A percentile compares a stretch with the other conserved stretches of the same genome.
phyloP scores from a whole-genome alignment of 2,113 vertebrate genomes.

The Perca schrenkii region DNA sequence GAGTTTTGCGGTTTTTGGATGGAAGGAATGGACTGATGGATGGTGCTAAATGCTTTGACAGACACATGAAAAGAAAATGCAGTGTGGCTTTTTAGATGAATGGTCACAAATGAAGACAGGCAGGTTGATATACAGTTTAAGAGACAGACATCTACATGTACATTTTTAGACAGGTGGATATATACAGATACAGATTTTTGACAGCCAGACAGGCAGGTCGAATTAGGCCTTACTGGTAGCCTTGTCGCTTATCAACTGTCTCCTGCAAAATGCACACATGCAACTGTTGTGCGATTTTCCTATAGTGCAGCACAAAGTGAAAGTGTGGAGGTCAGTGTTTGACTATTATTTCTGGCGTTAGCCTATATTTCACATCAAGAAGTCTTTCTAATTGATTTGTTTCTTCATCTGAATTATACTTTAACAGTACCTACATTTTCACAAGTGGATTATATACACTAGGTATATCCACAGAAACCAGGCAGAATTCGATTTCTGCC shows the following conservation, averaged over 20 bases:
- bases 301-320: background rate
- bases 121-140: no score
- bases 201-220: constrained; percentile 24
- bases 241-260: constrained; percentile 25
- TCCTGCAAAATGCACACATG: background rate
- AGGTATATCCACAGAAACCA: background rate
- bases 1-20: background rate
- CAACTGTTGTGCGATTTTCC: background rate
- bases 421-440: background rate
- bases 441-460: background rate
- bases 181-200: constrained; percentile 17
- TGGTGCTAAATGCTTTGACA: background rate
- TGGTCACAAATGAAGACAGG: constrained; percentile 20
- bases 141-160: background rate
- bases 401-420: background rate
- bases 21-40: background rate
- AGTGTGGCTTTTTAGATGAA: background rate
- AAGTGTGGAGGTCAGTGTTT: background rate
- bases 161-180: constrained; percentile 33
- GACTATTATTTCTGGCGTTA: background rate
- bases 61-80: background rate
- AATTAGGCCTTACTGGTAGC: background rate
- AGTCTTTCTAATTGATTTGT: background rate
- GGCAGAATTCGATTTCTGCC: background rate
- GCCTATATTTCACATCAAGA: background rate